Evolutionary conservation across 1,140 invertebrate genomes (phyloP).

Genomic region (Trinorchestia longiramus): DNA sequence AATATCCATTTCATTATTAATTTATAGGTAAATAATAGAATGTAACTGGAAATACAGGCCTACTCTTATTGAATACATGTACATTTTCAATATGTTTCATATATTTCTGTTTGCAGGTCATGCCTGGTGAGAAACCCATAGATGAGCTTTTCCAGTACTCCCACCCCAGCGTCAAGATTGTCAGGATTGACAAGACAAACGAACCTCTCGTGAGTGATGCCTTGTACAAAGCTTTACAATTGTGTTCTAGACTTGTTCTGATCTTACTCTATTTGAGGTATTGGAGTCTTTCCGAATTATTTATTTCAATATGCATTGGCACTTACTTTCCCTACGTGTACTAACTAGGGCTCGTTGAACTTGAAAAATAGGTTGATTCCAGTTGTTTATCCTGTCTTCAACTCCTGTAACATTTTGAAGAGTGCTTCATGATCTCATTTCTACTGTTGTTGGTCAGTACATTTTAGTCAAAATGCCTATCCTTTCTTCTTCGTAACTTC

Average conservation of each 20-base stretch:
- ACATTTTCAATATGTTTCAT: too few species aligned
- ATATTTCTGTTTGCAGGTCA: conserved; percentile 59
- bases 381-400: too few species aligned
- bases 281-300: background rate
- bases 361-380: background rate
- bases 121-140: conserved; percentile 70
- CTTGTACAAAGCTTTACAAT: background rate
- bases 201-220: conserved; percentile 83
- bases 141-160: conserved; percentile 72
- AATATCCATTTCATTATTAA: too few species aligned
- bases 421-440: too few species aligned
- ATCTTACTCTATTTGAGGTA: background rate
- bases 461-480: too few species aligned
- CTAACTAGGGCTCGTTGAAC: background rate
- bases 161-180: conserved; percentile 92
- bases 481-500: too few species aligned
- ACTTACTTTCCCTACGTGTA: background rate
- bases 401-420: too few species aligned
- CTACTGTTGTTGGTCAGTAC: too few species aligned
- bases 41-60: too few species aligned
- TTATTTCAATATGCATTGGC: background rate
- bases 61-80: background rate
- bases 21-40: too few species aligned
- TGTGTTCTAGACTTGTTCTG: background rate
- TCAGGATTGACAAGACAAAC: conserved; percentile 96